Evolutionary conservation across 2,888 invertebrate genomes (phyloP), one percentile per base, ranked within the genome.

Genomic region (Aquatica leii): DNA sequence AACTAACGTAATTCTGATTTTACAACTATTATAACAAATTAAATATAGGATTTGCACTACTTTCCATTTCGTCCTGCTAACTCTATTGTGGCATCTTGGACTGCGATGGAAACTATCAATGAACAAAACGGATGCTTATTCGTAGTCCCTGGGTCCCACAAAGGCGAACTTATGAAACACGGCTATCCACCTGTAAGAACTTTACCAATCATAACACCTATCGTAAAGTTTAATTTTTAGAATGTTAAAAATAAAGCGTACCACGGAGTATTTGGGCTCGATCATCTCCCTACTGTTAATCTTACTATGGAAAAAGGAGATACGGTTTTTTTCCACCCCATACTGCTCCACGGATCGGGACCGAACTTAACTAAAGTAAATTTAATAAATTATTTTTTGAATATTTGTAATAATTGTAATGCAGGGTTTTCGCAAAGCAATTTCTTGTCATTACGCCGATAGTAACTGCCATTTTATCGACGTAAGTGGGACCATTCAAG

Each of bases 271-370:
- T 70, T 81, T 41, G 82, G 84, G 2, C 79, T 82, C 41, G 81
- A 81, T 2, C 56, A 76, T 1, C 60, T 81, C 8, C 86, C 88
- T 0, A 83, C 85, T 66, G 79, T 89, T 0, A 82, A 90, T 71
- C 82, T 95, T 9, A 86, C 87, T 69, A 95, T 95, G 94, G 86
- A 89, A 54, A 90, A 91, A 8, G 95, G 95, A 0, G 95, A 95
- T 78, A 94, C 94, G 0, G 90, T 93, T 9, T 91, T 95, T 82
- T 93, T 96, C 79, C 94, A 95, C 81, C 94, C 95, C 0, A 77
- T 92, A n/a, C 80, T 96, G 8, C 85, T 95, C 35, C 95, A 95
- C 77, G 95, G 95, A 2, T 94, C 94, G 0, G 93, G 94, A 12
- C 86, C 90, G 24, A 95, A 95, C 79, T 81, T 81, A 40, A 89